Evolutionary conservation across 2,113 vertebrate species (phyloP).

Genomic region (Paratilapia polleni): DNA sequence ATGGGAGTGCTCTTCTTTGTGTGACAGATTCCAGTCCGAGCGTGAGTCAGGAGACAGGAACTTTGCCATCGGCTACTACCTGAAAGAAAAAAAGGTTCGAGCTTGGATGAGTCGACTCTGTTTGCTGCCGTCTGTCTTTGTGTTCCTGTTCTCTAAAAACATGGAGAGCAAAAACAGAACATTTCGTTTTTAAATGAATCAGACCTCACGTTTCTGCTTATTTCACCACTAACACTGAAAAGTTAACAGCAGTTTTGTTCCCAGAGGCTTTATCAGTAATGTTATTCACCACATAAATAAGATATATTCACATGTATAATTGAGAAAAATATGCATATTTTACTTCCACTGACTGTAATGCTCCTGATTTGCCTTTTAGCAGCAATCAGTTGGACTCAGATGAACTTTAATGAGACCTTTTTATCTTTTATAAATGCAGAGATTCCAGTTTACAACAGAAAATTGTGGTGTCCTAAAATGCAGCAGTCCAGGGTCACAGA

Average conservation of each 20-base stretch:
- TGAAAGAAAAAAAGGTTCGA: conserved; percentile 98
- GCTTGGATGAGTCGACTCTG: not conserved
- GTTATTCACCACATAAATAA: not conserved
- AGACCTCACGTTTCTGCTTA: not conserved
- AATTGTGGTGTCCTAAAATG: not conserved
- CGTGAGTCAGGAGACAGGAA: conserved; percentile 97
- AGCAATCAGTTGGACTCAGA: not conserved
- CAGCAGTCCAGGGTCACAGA: not conserved
- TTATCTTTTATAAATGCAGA: too few species aligned
- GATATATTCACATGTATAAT: not conserved
- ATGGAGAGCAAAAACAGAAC: not conserved
- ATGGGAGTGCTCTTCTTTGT: conserved; percentile 49
- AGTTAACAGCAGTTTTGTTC: not conserved
- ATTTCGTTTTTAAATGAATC: not conserved
- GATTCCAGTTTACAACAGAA: not conserved
- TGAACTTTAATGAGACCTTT: too few species aligned
- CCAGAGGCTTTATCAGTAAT: not conserved
- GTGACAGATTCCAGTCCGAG: conserved; percentile 94
- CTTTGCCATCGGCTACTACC: conserved; percentile 98
- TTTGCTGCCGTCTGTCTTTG: not conserved
- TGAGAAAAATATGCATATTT: not conserved
- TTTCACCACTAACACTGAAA: not conserved
- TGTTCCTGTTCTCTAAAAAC: not conserved
- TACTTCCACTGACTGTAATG: not conserved
- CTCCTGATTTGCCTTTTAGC: not conserved